These are phyloP conservation scores for Ditylenchus dipsaci DNA, from an alignment of 1,140 invertebrate genomes.

Conservation along the genomic window DNA sequence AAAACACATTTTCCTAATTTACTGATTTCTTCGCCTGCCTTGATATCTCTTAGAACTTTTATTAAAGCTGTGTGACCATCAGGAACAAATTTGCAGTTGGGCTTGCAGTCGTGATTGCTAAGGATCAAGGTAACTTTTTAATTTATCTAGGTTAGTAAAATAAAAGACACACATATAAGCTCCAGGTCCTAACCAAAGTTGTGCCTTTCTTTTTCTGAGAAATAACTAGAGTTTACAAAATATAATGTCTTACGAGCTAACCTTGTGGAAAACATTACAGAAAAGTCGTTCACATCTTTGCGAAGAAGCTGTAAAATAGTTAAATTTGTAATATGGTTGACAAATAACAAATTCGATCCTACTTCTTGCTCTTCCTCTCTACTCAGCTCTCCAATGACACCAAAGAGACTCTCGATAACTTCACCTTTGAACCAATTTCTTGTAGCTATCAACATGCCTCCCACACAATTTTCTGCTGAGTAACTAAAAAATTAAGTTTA, in stretches of 20 bases:
- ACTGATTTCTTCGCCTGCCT: slow-evolving; percentile 88
- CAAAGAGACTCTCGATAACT: slow-evolving; percentile 86
- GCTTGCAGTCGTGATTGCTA: slow-evolving; percentile 87
- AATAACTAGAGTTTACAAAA: slow-evolving; percentile 98
- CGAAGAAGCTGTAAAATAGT: slow-evolving; percentile 69
- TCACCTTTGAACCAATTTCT: slow-evolving; percentile 83
- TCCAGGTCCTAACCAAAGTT: slow-evolving; percentile 94
- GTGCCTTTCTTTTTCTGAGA: slow-evolving; percentile 95
- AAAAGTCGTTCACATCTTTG: slow-evolving; percentile 49
- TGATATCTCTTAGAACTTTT: slow-evolving; percentile 74
- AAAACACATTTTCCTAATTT: no score
- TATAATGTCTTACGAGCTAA: slow-evolving; percentile 73
- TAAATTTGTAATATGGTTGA: no score
- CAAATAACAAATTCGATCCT: no score
- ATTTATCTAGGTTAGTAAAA: no score
- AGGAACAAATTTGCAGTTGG: slow-evolving; percentile 75
- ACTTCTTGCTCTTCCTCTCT: slow-evolving; percentile 77
- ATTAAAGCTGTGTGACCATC: slow-evolving; percentile 44
- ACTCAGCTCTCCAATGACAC: slow-evolving; percentile 90
- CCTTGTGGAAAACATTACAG: slow-evolving; percentile 53
- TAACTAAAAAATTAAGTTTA: slow-evolving; percentile 65
- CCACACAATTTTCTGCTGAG: slow-evolving; percentile 84
- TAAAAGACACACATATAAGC: slow-evolving; percentile 72
- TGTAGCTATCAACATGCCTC: slow-evolving; percentile 90
- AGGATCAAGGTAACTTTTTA: no score